Conservation (phyloP, 2,797 vertebrate species). For the Myotis daubentonii region DNA sequence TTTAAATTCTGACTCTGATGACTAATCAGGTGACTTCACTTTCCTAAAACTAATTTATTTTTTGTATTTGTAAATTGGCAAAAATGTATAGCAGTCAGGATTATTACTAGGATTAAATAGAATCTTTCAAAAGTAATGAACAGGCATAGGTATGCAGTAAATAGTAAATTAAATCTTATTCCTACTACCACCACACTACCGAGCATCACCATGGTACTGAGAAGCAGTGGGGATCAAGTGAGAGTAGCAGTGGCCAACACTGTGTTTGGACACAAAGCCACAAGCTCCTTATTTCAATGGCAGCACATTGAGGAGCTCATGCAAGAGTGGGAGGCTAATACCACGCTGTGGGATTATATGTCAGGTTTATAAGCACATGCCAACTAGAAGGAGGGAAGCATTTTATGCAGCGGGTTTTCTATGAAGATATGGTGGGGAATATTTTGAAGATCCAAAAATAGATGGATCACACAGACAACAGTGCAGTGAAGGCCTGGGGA, state of each 20-base stretch:
- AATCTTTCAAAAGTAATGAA: not conserved
- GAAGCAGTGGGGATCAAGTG: not conserved
- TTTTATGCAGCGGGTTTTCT: not conserved
- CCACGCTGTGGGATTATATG: not conserved
- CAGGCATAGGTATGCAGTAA: not conserved
- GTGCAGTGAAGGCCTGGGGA: too few relatives aligned
- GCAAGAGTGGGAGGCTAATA: not conserved
- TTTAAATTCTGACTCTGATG: not conserved
- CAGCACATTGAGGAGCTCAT: not conserved
- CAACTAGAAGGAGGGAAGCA: not conserved
- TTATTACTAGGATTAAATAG: not conserved
- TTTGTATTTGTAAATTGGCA: not conserved
- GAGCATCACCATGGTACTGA: not conserved
- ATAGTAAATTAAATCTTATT: not conserved
- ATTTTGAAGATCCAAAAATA: not conserved
- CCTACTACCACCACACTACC: accelerated
- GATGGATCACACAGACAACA: not conserved
- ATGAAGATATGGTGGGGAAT: not conserved
- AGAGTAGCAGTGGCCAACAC: too few relatives aligned
- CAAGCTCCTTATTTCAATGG: not conserved
- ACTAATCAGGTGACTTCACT: not conserved
- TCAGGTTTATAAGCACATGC: not conserved
- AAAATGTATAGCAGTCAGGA: not conserved
- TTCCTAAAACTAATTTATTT: not conserved
- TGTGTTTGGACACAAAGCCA: not conserved